Evolutionary conservation across 2,113 vertebrate species (phyloP).

Genomic region (Thryonomys swinderianus): DNA sequence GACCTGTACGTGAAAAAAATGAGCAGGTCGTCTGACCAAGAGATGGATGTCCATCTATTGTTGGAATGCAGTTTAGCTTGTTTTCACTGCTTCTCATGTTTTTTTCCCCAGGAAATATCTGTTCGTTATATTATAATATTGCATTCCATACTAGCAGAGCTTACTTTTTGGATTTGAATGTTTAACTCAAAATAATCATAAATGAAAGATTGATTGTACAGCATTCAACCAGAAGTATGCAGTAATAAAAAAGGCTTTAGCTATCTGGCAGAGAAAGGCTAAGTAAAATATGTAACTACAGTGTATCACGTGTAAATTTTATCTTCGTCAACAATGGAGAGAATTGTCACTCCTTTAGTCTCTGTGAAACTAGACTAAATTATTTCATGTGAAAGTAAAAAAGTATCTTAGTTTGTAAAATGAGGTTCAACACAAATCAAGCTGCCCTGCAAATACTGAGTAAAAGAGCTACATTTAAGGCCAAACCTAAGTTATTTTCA

Average conservation of each 20-base stretch:
- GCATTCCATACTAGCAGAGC: neutral
- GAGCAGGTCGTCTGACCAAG: conserved; percentile 42
- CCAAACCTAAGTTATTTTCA: conserved; percentile 18
- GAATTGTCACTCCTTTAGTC: neutral
- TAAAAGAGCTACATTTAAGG: neutral
- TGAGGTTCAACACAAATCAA: conserved; percentile 42
- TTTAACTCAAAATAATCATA: conserved; percentile 48
- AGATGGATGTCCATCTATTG: conserved; percentile 55
- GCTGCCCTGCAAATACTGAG: neutral
- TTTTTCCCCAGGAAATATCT: conserved; percentile 45
- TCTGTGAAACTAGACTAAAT: conserved; percentile 36
- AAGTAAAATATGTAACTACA: conserved; percentile 17
- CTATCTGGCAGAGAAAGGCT: neutral
- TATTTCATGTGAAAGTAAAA: conserved; percentile 30
- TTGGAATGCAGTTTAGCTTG: conserved; percentile 71
- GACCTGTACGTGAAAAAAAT: conserved; percentile 58
- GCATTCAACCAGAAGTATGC: conserved; percentile 1
- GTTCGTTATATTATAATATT: conserved; percentile 54
- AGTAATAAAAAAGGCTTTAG: conserved; percentile 27
- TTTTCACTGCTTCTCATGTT: conserved; percentile 49
- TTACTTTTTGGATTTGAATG: conserved; percentile 50
- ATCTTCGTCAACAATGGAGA: conserved; percentile 26
- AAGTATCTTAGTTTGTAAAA: conserved; percentile 34
- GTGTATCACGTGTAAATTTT: conserved; percentile 45
- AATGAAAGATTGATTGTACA: neutral